These are phyloP conservation scores for Telmatochromis bifrenatus DNA, from an alignment of 2,113 vertebrate species.

Conservation along the genomic window DNA sequence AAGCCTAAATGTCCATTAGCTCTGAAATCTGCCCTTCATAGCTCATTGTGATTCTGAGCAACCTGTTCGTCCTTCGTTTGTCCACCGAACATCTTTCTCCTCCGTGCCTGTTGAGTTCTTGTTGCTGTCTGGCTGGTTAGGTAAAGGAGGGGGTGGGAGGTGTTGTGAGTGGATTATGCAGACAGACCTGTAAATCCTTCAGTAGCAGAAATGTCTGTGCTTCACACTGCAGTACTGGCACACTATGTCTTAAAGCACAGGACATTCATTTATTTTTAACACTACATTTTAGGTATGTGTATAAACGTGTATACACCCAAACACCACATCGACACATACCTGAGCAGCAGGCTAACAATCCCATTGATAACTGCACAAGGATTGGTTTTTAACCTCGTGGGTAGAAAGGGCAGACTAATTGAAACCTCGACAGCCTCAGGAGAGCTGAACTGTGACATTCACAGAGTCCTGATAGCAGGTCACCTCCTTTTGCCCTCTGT, in stretches of 20 bases:
- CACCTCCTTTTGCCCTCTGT: not conserved
- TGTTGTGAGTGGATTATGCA: slow-evolving; percentile 7
- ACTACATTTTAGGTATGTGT: not conserved
- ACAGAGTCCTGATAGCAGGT: not conserved
- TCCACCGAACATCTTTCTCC: not conserved
- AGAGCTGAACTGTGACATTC: slow-evolving; percentile 28
- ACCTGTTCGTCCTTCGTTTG: slow-evolving; percentile 8
- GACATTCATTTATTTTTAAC: not conserved
- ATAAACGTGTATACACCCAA: not conserved
- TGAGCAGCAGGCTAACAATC: not conserved
- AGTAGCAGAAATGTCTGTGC: slow-evolving; percentile 2
- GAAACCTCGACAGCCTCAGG: slow-evolving; percentile 17
- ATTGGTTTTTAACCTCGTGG: slow-evolving; percentile 13
- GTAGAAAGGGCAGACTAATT: slow-evolving; percentile 32
- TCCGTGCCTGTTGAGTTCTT: not conserved
- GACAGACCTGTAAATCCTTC: slow-evolving; percentile 22
- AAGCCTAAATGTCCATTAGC: not conserved
- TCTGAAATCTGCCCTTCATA: not conserved
- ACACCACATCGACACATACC: not conserved
- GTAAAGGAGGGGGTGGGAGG: not conserved
- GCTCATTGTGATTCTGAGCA: not conserved
- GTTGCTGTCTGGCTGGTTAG: not conserved
- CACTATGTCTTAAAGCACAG: not conserved
- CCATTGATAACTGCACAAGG: not conserved
- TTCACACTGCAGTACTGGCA: not conserved